Conservation (phyloP, 1,140 invertebrate genomes). For the Cydia fagiglandana region DNA sequence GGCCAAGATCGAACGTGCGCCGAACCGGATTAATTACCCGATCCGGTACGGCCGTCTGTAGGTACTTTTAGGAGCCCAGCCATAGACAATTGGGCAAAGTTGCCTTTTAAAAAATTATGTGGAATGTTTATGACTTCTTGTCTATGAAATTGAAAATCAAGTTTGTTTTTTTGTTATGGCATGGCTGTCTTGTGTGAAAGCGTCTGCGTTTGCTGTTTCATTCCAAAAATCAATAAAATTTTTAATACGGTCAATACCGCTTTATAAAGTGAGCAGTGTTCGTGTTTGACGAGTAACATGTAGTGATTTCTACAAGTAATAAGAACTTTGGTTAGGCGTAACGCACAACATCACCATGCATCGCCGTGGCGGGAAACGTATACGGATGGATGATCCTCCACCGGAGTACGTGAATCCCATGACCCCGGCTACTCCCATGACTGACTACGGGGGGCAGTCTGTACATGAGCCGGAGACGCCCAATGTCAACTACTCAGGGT, state of each 20-base stretch:
- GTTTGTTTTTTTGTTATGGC: constrained; percentile 29
- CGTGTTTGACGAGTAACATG: background rate
- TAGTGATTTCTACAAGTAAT: background rate
- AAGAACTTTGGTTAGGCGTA: background rate
- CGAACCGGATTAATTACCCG: no score
- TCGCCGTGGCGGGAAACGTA: constrained; percentile 90
- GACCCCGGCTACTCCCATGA: constrained; percentile 83
- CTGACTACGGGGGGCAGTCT: constrained; percentile 73
- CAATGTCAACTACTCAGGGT: constrained; percentile 63
- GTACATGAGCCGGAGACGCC: constrained; percentile 70
- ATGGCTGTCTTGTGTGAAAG: constrained; percentile 32
- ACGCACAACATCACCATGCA: constrained; percentile 81
- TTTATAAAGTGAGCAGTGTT: background rate
- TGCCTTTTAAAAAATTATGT: background rate
- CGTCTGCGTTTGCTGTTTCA: constrained; percentile 25
- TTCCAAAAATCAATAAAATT: constrained; percentile 21
- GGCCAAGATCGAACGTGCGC: no score
- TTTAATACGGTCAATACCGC: background rate
- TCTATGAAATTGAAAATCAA: background rate
- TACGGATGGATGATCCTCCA: constrained; percentile 94
- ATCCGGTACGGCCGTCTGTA: no score
- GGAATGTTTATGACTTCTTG: background rate
- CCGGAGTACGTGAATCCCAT: constrained; percentile 91
- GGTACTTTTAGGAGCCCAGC: background rate
- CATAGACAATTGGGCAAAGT: background rate